Conservation (phyloP, 2,113 vertebrate genomes). For the Malurus cyaneus region DNA sequence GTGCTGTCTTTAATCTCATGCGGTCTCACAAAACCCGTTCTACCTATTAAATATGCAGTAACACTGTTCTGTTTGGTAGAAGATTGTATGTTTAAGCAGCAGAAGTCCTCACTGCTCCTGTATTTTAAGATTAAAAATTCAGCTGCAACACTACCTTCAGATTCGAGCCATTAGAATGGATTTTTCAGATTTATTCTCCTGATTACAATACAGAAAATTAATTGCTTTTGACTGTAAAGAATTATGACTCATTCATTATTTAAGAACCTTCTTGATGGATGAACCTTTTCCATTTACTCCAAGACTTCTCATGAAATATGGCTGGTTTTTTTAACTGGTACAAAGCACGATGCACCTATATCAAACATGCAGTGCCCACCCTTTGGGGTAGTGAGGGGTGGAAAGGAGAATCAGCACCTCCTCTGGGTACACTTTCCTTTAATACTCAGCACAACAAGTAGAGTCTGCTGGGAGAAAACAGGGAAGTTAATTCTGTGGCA, state of each 20-base stretch:
- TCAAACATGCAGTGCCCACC: neutral
- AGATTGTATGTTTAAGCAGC: constrained; percentile 34
- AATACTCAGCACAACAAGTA: neutral
- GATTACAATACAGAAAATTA: constrained; percentile 61
- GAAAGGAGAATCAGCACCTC: neutral
- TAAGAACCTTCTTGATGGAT: constrained; percentile 46
- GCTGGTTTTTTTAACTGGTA: neutral
- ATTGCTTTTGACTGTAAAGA: constrained; percentile 55
- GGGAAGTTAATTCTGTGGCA: neutral
- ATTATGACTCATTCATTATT: constrained; percentile 55
- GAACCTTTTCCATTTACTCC: neutral
- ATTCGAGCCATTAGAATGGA: constrained; percentile 27
- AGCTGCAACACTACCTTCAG: neutral
- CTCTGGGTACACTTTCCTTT: neutral
- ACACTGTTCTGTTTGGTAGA: constrained; percentile 47
- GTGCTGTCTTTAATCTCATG: constrained; percentile 30
- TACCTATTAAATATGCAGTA: constrained; percentile 48
- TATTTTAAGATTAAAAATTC: constrained; percentile 51
- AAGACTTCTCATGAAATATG: neutral
- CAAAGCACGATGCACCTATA: neutral
- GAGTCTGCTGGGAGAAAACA: neutral
- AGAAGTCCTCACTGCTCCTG: neutral
- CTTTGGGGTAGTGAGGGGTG: neutral
- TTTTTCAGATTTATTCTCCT: constrained; percentile 52
- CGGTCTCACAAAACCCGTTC: neutral